Conservation (phyloP, 2,888 invertebrate species). For the Ophion ventricosus region DNA sequence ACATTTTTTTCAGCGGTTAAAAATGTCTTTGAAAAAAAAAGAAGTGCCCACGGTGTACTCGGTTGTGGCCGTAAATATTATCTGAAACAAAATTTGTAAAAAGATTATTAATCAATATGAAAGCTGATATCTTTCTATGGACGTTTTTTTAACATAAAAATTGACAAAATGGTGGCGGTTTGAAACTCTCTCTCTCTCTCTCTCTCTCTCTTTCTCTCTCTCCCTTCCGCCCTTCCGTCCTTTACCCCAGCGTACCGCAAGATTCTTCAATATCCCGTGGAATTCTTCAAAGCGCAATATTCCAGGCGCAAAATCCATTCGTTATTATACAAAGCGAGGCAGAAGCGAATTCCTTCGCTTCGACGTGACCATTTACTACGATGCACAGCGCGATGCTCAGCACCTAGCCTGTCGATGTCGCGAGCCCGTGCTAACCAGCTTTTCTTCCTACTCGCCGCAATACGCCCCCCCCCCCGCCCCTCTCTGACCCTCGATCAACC, state of each 20-base stretch:
- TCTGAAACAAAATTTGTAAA: too few species aligned
- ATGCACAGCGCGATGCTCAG: constrained; percentile 13
- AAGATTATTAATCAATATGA: too few species aligned
- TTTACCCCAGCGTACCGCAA: constrained; percentile 53
- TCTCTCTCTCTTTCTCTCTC: neutral
- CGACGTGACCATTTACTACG: constrained; percentile 1
- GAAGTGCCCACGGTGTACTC: too few species aligned
- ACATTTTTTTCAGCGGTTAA: too few species aligned
- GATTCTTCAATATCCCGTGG: constrained; percentile 2
- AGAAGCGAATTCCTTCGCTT: neutral
- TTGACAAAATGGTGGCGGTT: too few species aligned
- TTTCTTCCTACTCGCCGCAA: neutral
- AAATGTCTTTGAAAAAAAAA: too few species aligned
- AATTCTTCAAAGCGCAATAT: constrained; percentile 16
- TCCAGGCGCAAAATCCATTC: neutral
- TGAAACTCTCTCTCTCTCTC: too few species aligned
- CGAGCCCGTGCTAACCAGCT: constrained; percentile 1
- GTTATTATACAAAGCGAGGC: constrained; percentile 4
- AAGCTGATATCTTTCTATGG: too few species aligned
- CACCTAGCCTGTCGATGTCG: constrained; percentile 18
- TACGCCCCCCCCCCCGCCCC: neutral
- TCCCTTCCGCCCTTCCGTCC: constrained; percentile 65
- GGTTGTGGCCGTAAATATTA: too few species aligned
- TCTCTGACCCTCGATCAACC: too few species aligned
- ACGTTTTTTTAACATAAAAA: too few species aligned